Conservation (phyloP, 2,113 vertebrate genomes). For the Pituophis catenifer region DNA sequence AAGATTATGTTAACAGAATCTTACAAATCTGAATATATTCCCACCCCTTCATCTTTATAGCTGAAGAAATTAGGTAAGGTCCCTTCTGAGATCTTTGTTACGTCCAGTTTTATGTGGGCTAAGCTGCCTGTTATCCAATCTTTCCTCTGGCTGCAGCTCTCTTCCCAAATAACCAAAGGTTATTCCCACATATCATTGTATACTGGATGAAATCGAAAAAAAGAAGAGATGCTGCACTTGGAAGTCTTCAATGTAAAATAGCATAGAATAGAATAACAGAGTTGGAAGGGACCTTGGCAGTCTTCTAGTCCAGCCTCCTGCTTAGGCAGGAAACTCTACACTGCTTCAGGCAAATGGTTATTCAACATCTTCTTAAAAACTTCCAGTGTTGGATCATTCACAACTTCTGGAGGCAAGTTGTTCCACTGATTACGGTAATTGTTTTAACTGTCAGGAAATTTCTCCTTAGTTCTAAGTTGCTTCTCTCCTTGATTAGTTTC, state of each 20-base stretch:
- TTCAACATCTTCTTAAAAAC: too few relatives aligned
- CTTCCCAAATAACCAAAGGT: background rate
- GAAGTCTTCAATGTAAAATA: background rate
- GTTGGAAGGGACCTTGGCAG: too few relatives aligned
- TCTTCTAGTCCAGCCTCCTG: too few relatives aligned
- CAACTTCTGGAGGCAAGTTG: too few relatives aligned
- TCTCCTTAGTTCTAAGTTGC: too few relatives aligned
- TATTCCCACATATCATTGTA: background rate
- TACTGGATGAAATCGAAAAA: background rate
- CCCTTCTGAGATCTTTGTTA: background rate
- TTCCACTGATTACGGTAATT: too few relatives aligned
- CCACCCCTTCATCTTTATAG: background rate
- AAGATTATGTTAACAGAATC: background rate
- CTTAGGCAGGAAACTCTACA: too few relatives aligned
- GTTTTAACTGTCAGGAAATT: too few relatives aligned
- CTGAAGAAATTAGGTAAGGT: background rate
- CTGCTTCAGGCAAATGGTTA: too few relatives aligned
- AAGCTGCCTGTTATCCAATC: background rate
- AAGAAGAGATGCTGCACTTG: background rate
- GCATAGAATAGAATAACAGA: too few relatives aligned
- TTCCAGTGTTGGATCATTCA: too few relatives aligned
- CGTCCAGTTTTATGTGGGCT: background rate
- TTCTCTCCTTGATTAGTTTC: too few relatives aligned
- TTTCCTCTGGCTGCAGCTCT: background rate
- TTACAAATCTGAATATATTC: background rate